These are phyloP conservation scores for Thelaira solivaga DNA, from an alignment of 2,888 invertebrate species.

Conservation along the genomic window DNA sequence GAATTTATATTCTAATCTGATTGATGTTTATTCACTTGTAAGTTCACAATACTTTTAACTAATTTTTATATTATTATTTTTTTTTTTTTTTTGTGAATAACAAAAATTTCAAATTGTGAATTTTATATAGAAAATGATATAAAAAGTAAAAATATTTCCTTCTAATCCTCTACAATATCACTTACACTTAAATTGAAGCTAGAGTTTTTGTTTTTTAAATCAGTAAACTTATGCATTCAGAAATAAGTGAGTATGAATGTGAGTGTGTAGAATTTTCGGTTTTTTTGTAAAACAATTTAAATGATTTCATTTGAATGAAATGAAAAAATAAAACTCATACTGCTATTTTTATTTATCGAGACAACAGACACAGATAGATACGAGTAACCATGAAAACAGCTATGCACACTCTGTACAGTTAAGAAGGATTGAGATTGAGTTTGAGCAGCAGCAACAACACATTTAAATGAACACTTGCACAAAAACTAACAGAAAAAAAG, in stretches of 20 bases:
- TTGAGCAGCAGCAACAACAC: neutral
- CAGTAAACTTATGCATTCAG: neutral
- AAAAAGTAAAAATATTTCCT: neutral
- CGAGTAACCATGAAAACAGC: neutral
- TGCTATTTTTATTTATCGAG: neutral
- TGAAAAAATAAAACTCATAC: slow-evolving; percentile 21
- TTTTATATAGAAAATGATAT: slow-evolving; percentile 4
- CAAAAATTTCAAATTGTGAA: slow-evolving; percentile 2
- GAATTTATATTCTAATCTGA: slow-evolving; percentile 53
- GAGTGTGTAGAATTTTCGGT: neutral
- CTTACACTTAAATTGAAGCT: slow-evolving; percentile 36
- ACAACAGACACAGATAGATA: neutral
- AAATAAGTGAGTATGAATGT: slow-evolving; percentile 2
- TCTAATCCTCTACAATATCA: slow-evolving; percentile 46
- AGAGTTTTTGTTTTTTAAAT: neutral
- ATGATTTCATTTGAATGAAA: slow-evolving; percentile 61
- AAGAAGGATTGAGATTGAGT: slow-evolving; percentile 31
- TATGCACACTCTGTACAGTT: slow-evolving; percentile 19
- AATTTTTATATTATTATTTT: neutral
- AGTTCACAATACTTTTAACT: slow-evolving; percentile 50
- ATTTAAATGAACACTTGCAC: neutral
- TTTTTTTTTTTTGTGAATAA: slow-evolving; percentile 2
- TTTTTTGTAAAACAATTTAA: slow-evolving; percentile 45
- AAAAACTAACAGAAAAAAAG: slow-evolving; percentile 1
- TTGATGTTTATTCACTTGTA: slow-evolving; percentile 58